Base-by-base conservation (phyloP, 2,797 vertebrate genomes). In the Emydoidea blandingii region DNA sequence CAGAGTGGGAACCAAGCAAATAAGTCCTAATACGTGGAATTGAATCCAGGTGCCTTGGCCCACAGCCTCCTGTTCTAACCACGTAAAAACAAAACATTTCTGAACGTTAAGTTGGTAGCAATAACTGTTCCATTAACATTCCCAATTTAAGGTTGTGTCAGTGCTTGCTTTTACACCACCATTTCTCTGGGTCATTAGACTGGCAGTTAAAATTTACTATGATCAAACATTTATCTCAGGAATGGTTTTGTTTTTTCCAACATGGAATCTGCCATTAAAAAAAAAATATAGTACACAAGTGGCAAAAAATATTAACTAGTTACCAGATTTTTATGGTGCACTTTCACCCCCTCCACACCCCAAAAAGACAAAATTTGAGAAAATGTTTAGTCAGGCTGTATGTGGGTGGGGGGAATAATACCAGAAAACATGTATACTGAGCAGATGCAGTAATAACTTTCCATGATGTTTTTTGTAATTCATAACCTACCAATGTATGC, bases 121-220 rank as follows among this genome's bases (percentile, higher is more conserved):
- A 25, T 15, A 95, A 91, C 19, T 68, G 23, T 8, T 82, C 2
- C 7, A 54, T 50, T 2, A 0, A 49, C 3, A 31, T 53, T 49
- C 79, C 50, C 52, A 37, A 34, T 81, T 52, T 79, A n/a, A 80
- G 16, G 79, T n/a, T 53, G 31, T 52, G 44, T 88, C 74, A 18
- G 0, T 41, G n/a, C 7, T 44, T 44, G 41, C 54, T 81, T 57
- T 37, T 78, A 76, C 59, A 10, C 47, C 29, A 9, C 44, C 44
- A 49, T 31, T 78, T 49, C 15, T 78, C 74, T 47, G 57, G 31
- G 4, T 29, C 50, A 29, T 34, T 50, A 19, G 50, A 49, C 44
- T 62, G 86, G 31, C 12, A 88, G 37, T 41, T 92, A 86, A 90
- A 92, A 95, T 88, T 90, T 50, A 84, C 53, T 53, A 37, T 1